These are phyloP conservation scores for Dynastes tityus DNA, from an alignment of 2,888 invertebrate species.

Conservation along the genomic window DNA sequence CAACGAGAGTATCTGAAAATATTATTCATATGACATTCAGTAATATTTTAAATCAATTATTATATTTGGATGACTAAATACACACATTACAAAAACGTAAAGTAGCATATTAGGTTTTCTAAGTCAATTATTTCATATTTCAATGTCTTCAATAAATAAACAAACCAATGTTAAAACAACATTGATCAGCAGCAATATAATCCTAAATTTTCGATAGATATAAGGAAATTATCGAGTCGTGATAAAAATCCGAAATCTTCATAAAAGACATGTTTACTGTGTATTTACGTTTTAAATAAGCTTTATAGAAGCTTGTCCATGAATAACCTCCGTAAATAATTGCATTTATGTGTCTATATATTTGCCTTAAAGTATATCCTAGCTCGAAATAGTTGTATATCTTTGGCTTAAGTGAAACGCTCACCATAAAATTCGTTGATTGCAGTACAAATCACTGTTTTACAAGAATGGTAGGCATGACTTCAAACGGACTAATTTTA, in stretches of 20 bases:
- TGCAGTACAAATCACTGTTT: constrained; percentile 37
- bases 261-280: not conserved
- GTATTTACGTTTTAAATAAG: constrained; percentile 16
- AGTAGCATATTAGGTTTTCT: too few species aligned
- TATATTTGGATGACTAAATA: too few species aligned
- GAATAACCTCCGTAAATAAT: constrained; percentile 38
- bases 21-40: too few species aligned
- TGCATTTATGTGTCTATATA: constrained; percentile 34
- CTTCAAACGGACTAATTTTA: constrained; percentile 41
- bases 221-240: too few species aligned
- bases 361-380: constrained; percentile 31
- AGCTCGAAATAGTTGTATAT: constrained; percentile 40
- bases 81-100: too few species aligned
- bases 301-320: not conserved
- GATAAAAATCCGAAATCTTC: not conserved
- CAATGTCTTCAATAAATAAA: too few species aligned
- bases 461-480: constrained; percentile 36
- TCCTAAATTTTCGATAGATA: too few species aligned
- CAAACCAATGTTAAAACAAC: not conserved
- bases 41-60: too few species aligned
- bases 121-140: too few species aligned
- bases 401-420: constrained; percentile 44
- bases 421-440: constrained; percentile 46
- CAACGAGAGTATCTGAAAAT: too few species aligned
- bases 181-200: not conserved